Evolutionary conservation across 92 coral and sea anemone species (phyloP).

Genomic region (Parazoanthus darwini): DNA sequence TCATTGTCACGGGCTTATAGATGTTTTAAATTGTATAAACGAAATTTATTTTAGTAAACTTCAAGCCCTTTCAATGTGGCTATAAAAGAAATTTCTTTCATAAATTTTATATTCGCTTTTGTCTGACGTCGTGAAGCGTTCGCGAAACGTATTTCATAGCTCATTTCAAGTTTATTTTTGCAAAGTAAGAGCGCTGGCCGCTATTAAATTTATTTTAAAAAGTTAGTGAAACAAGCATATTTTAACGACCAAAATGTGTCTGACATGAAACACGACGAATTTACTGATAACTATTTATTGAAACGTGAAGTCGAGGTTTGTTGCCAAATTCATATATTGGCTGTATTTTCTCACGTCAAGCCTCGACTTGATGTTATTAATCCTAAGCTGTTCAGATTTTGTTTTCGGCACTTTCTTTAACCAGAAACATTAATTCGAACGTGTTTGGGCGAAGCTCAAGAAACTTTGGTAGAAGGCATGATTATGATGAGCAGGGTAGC

Average conservation of each 20-base stretch:
- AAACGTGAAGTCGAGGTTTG: neutral
- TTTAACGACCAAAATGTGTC: neutral
- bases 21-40: neutral
- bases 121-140: neutral
- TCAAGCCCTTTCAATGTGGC: neutral
- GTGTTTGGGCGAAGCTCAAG: neutral
- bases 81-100: neutral
- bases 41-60: neutral
- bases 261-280: neutral
- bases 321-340: neutral
- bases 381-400: neutral
- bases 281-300: neutral
- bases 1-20: neutral
- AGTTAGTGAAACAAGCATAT: neutral
- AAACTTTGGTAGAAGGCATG: neutral
- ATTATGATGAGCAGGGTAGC: neutral
- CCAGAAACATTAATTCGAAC: neutral
- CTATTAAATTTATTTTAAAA: neutral
- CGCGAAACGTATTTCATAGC: neutral
- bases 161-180: neutral
- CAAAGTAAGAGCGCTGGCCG: neutral
- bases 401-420: neutral
- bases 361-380: neutral
- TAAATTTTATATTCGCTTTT: neutral
- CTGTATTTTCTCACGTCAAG: neutral